Percentiles rank a stretch among this genome's conserved stretches.
Conservation (phyloP, 2,113 vertebrate genomes). For the Grallaria varia region DNA sequence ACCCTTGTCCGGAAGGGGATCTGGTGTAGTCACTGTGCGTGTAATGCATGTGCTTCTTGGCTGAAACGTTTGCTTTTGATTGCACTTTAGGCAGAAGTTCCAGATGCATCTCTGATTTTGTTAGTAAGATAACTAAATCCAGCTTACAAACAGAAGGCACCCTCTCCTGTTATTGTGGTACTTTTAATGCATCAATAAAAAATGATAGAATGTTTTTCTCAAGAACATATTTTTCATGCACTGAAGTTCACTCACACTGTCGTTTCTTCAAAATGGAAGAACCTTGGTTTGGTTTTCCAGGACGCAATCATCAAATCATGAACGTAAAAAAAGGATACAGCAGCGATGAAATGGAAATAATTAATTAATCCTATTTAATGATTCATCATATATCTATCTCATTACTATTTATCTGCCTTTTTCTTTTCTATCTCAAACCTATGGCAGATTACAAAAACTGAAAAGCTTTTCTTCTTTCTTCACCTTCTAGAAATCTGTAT, state of each 20-base stretch:
- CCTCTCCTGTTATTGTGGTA: not conserved
- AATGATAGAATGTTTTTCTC: not conserved
- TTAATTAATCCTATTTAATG: not conserved
- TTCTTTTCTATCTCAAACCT: not conserved
- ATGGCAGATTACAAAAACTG: not conserved
- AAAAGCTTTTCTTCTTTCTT: not conserved
- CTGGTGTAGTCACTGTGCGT: not conserved
- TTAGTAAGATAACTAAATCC: not conserved
- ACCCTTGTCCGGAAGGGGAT: not conserved
- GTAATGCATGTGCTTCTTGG: not conserved
- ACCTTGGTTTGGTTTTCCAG: not conserved
- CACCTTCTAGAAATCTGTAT: not conserved
- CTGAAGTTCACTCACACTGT: not conserved
- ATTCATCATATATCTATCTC: not conserved
- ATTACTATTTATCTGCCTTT: not conserved
- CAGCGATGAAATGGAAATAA: not conserved
- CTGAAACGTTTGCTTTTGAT: not conserved
- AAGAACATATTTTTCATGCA: not conserved
- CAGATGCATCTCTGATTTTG: not conserved
- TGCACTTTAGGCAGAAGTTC: not conserved
- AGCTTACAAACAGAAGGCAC: not conserved
- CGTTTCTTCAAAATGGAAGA: not conserved
- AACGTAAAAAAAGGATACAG: not conserved
- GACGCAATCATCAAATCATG: not conserved
- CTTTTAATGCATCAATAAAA: not conserved